Evolutionary conservation across 2,797 vertebrate species (phyloP), one percentile per base, ranked within the genome.

Genomic region (Decapterus maruadsi): DNA sequence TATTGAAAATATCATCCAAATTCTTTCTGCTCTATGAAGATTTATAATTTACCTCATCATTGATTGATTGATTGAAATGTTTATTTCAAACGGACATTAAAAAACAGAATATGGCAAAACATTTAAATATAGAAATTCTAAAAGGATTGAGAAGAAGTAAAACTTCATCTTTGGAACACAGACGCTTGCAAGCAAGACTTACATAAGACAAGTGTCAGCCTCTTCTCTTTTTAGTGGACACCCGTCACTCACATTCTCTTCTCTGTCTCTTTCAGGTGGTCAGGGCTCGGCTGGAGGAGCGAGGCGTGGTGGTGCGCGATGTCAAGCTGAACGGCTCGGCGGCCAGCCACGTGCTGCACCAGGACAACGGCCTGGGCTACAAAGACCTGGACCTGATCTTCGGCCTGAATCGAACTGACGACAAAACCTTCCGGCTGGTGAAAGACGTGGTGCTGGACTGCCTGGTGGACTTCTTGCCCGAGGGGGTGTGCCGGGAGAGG

Each of bases 331-430:
- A 99, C 0, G 97, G 98, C 70, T 99, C 97, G 0, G 97, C 98
- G 0, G 98, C 98, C 26, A 99, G 97, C 61, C 96, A 99, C 0
- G 96, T 98, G 54, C 95, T 99, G 0, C 96, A 98, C 58, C 95
- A 97, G 45, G 97, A 98, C 87, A 98, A 96, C 0, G 97, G 97
- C 77, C 86, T 98, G 42, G 97, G 97, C 20, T 98, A 98, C 92
- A 97, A 99, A 86, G 98, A 99, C 91, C 93, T 99, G 74, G 98
- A 98, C 87, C 94, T 99, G 75, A 98, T 99, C 65, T 99, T 99
- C 2, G 96, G 95, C 0, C 91, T 99, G 34, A 95, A 93, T 12
- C 95, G 97, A 76, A 94, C 85, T 17, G 96, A 89, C 0, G 96
- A 98, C 86, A 95, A 95, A 0, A 94, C 94, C 73, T 99, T 99